A percentile compares a stretch with the other conserved stretches of the same genome.
Conservation (phyloP, 2,888 invertebrate genomes). For the Reticulitermes lucifugus region DNA sequence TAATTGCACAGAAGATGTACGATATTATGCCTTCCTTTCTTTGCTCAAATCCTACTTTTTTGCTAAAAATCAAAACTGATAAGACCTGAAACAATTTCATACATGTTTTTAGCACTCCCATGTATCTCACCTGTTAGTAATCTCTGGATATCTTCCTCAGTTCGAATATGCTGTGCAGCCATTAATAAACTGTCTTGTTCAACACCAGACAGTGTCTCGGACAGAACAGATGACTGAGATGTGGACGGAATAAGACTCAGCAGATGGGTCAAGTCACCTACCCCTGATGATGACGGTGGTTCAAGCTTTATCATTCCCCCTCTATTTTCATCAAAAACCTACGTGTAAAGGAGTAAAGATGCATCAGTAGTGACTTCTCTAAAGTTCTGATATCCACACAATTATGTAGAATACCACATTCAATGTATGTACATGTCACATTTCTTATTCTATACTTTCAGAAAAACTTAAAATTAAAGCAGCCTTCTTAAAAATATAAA, state of each 20-base stretch:
- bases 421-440: too few species aligned
- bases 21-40: too few species aligned
- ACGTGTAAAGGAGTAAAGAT: background rate
- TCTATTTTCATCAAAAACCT: slow-evolving; percentile 37
- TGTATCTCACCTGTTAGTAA: slow-evolving; percentile 12
- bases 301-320: slow-evolving; percentile 21
- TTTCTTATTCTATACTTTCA: too few species aligned
- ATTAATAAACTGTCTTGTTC: slow-evolving; percentile 29
- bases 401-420: too few species aligned
- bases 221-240: slow-evolving; percentile 25
- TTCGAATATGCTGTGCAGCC: slow-evolving; percentile 27
- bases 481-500: too few species aligned
- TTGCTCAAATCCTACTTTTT: too few species aligned
- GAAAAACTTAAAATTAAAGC: too few species aligned
- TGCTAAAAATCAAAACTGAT: too few species aligned
- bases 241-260: slow-evolving; percentile 38
- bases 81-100: too few species aligned
- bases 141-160: slow-evolving; percentile 21
- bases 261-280: slow-evolving; percentile 21
- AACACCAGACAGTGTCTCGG: slow-evolving; percentile 22
- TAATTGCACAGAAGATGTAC: too few species aligned
- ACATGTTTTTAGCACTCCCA: background rate
- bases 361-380: too few species aligned
- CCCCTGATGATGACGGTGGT: slow-evolving; percentile 24
- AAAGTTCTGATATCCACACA: too few species aligned